phyloP scores from a whole-genome alignment of 2,797 vertebrate species.

The Etheostoma nigrum region DNA sequence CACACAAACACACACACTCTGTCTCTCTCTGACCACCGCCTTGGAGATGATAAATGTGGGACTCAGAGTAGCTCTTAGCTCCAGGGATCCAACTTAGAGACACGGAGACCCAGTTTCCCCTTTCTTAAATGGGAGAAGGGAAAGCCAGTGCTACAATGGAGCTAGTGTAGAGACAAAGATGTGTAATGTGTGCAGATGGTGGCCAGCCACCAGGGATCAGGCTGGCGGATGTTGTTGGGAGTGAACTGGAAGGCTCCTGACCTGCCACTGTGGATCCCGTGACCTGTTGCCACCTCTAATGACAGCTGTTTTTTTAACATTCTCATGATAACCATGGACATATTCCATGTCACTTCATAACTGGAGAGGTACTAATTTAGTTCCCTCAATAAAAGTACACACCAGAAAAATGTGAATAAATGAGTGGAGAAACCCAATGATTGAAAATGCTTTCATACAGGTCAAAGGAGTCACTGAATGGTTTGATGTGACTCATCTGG shows the following conservation, averaged over 20 bases:
- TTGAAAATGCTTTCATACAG: background rate
- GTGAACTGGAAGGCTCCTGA: slow-evolving; percentile 44
- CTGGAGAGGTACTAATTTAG: slow-evolving; percentile 10
- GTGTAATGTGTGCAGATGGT: slow-evolving; percentile 72
- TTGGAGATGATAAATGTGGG: slow-evolving; percentile 74
- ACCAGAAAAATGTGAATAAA: background rate
- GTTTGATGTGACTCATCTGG: background rate
- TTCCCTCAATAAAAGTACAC: background rate
- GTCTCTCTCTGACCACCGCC: slow-evolving; percentile 60
- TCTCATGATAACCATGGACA: slow-evolving; percentile 43
- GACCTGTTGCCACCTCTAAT: slow-evolving; percentile 50
- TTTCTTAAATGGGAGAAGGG: slow-evolving; percentile 49
- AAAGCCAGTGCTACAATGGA: slow-evolving; percentile 42
- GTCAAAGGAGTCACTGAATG: background rate
- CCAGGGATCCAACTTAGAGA: slow-evolving; percentile 71
- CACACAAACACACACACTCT: slow-evolving; percentile 35
- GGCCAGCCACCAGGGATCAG: slow-evolving; percentile 36
- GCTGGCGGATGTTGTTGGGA: slow-evolving; percentile 33
- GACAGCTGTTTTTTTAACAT: slow-evolving; percentile 64
- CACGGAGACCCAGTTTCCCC: slow-evolving; percentile 72
- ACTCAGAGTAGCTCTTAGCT: slow-evolving; percentile 61
- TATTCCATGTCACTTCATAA: background rate
- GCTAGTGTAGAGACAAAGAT: slow-evolving; percentile 52
- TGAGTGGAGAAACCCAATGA: background rate
- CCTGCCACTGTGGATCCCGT: slow-evolving; percentile 41